phyloP scores from a whole-genome alignment of 2,797 vertebrate species.

The Urosaurus nigricauda region DNA sequence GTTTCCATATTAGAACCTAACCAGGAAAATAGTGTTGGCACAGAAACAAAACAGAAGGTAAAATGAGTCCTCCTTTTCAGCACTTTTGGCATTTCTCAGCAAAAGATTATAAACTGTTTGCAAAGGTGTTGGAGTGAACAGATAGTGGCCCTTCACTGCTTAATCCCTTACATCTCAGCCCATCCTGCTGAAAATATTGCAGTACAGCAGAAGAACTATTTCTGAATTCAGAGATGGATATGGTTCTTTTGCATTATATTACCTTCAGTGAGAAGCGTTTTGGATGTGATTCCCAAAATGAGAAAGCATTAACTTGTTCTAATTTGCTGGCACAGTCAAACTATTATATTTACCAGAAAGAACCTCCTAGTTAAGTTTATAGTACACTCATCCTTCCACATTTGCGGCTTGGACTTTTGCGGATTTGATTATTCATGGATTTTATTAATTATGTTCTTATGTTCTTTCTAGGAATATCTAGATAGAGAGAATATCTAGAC shows the following conservation, averaged over 20 bases:
- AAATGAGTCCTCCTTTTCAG: not conserved
- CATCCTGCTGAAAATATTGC: not conserved
- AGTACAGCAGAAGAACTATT: not conserved
- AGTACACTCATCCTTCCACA: too few species aligned
- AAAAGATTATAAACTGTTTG: not conserved
- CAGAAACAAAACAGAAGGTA: not conserved
- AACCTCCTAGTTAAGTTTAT: not conserved
- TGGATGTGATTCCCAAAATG: not conserved
- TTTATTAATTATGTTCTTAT: too few species aligned
- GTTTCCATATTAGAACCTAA: not conserved
- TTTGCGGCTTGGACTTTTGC: too few species aligned
- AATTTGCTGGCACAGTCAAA: not conserved
- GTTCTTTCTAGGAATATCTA: too few species aligned
- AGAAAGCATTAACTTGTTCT: not conserved
- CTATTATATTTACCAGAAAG: not conserved
- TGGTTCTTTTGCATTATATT: conserved; percentile 5
- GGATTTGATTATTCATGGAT: too few species aligned
- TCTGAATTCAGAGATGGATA: not conserved
- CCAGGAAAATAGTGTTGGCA: not conserved
- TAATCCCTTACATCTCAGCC: not conserved
- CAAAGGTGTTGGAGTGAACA: not conserved
- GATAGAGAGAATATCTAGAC: too few species aligned
- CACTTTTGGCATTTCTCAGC: not conserved
- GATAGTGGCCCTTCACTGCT: too few species aligned
- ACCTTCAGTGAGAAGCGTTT: not conserved